Conservation (phyloP, 2,888 invertebrate genomes). For the Saturnia japonica region DNA sequence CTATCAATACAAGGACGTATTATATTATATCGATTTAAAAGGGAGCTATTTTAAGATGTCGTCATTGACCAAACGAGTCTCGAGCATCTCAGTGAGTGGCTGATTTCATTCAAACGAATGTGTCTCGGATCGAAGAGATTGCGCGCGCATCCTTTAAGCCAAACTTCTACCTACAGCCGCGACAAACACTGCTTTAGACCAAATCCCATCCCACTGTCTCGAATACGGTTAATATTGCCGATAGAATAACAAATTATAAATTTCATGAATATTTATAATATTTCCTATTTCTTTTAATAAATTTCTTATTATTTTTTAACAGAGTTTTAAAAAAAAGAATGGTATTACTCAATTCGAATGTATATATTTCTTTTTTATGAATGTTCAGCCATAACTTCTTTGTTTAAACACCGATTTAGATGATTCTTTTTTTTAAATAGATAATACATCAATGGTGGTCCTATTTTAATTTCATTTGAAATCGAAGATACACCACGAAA, state of each 20-base stretch:
- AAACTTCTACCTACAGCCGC: conserved; percentile 37
- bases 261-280: neutral
- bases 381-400: too few relatives aligned
- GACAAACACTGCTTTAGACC: conserved; percentile 25
- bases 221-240: neutral
- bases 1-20: neutral
- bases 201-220: conserved; percentile 15
- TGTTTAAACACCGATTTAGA: too few relatives aligned
- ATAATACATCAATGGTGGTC: too few relatives aligned
- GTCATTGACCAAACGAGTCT: conserved; percentile 44
- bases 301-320: neutral
- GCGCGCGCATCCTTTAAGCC: conserved; percentile 64
- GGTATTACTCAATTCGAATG: too few relatives aligned
- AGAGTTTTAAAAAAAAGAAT: too few relatives aligned
- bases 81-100: conserved; percentile 53
- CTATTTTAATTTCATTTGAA: too few relatives aligned
- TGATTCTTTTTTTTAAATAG: too few relatives aligned
- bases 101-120: conserved; percentile 68
- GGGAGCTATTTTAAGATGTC: conserved; percentile 6
- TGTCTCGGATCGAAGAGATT: conserved; percentile 68
- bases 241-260: neutral
- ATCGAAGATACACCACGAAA: too few relatives aligned
- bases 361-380: too few relatives aligned
- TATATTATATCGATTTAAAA: neutral
- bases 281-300: neutral